phyloP scores from a whole-genome alignment of 1,140 invertebrate species.

The Leptinotarsa undecemlineata region DNA sequence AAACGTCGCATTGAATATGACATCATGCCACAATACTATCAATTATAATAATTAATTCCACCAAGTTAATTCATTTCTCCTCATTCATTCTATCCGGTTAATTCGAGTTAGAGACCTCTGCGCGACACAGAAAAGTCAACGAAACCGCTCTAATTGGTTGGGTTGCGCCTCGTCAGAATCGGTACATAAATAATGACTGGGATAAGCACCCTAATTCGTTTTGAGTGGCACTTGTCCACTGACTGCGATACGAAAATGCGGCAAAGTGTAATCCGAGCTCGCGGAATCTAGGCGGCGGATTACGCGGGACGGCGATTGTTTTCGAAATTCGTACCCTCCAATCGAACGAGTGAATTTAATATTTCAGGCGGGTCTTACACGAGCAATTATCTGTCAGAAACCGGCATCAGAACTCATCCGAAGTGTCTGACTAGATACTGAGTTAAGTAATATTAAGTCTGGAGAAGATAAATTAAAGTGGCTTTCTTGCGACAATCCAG shows the following conservation, averaged over 20 bases:
- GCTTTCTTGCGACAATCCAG: conserved; percentile 13
- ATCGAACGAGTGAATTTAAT: conserved; percentile 1
- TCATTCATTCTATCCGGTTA: too few relatives aligned
- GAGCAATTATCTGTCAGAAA: conserved; percentile 6
- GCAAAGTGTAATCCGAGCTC: conserved; percentile 1
- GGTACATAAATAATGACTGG: not conserved
- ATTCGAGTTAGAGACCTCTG: too few relatives aligned
- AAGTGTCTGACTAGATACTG: not conserved
- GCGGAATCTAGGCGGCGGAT: not conserved
- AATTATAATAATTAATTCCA: too few relatives aligned
- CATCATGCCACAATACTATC: too few relatives aligned
- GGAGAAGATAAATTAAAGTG: not conserved
- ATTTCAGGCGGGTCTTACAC: not conserved
- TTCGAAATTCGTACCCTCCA: conserved; percentile 2
- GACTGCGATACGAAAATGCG: not conserved
- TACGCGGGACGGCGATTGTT: not conserved
- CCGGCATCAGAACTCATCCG: conserved; percentile 4
- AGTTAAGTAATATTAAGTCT: not conserved
- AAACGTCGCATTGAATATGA: too few relatives aligned
- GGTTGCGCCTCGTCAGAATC: not conserved
- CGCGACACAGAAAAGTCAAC: not conserved
- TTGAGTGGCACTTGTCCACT: not conserved
- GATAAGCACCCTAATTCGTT: not conserved
- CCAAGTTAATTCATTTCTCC: too few relatives aligned
- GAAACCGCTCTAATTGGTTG: not conserved